Conservation (phyloP, 2,113 vertebrate species). For the Colius striatus region DNA sequence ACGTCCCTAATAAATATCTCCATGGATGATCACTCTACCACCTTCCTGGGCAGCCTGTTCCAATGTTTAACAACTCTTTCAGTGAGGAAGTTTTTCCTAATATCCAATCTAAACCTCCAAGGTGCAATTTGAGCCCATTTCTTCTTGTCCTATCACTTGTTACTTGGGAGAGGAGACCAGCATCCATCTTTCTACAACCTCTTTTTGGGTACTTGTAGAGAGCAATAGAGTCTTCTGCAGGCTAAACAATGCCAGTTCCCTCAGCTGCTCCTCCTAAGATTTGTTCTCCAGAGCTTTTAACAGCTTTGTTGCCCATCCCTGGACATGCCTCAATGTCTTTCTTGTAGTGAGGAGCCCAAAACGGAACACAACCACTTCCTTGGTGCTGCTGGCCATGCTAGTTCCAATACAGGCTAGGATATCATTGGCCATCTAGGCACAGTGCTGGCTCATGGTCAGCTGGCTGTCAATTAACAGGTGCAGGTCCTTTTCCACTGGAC, state of each 20-base stretch:
- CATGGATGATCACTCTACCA: not conserved
- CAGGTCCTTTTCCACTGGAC: not conserved
- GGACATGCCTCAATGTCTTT: accelerated
- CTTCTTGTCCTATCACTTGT: not conserved
- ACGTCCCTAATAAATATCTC: not conserved
- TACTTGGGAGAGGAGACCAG: not conserved
- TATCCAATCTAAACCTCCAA: not conserved
- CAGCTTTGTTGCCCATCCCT: accelerated
- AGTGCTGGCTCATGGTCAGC: not conserved
- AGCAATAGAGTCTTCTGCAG: not conserved
- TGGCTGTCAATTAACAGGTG: accelerated
- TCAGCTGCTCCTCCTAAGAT: not conserved
- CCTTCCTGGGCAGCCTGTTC: not conserved
- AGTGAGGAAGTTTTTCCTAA: not conserved
- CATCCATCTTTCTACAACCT: not conserved
- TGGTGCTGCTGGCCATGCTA: not conserved
- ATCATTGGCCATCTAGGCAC: not conserved
- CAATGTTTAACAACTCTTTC: not conserved
- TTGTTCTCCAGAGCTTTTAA: not conserved
- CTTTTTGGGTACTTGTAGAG: not conserved
- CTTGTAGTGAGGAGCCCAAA: not conserved
- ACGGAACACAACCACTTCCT: not conserved
- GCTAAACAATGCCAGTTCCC: not conserved
- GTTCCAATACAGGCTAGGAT: not conserved
- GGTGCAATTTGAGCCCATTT: not conserved